Conservation (phyloP, 1,140 invertebrate species). For the Pantala flavescens region DNA sequence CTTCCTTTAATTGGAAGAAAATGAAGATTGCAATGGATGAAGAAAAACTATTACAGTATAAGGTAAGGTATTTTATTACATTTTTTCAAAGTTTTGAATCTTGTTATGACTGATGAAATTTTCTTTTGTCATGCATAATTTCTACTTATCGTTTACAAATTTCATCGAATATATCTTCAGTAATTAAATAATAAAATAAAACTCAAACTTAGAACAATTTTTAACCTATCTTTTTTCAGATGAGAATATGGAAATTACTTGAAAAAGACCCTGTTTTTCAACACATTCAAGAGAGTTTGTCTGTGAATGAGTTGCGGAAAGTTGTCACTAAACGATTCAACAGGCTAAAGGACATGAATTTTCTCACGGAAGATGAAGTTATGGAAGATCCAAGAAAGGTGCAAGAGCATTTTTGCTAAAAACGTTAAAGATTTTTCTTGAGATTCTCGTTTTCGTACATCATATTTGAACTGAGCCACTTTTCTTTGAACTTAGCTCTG, state of each 20-base stretch:
- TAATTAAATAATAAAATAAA: no score
- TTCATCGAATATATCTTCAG: no score
- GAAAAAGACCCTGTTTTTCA: slow-evolving; percentile 42
- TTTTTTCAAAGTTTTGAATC: no score
- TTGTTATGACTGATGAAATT: no score
- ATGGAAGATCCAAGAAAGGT: slow-evolving; percentile 34
- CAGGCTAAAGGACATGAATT: slow-evolving; percentile 49
- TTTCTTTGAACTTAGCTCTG: no score
- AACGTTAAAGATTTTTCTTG: no score
- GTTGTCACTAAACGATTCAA: slow-evolving; percentile 49
- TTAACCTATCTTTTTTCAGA: slow-evolving; percentile 29
- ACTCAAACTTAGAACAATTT: no score
- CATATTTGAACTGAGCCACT: no score
- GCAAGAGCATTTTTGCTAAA: slow-evolving; percentile 30
- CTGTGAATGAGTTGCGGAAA: slow-evolving; percentile 51
- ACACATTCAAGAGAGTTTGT: slow-evolving; percentile 29
- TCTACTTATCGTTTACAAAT: no score
- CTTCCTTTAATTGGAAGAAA: slow-evolving; percentile 69
- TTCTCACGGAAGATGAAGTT: slow-evolving; percentile 48
- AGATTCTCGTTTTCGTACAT: no score
- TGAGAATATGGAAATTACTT: slow-evolving; percentile 39
- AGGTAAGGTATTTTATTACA: slow-evolving; percentile 39
- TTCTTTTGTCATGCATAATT: no score
- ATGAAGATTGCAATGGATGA: slow-evolving; percentile 62
- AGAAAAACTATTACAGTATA: slow-evolving; percentile 55